Percentiles rank a stretch among this genome's conserved stretches.
phyloP scores from a whole-genome alignment of 2,888 invertebrate species.

The Melanostoma mellinum region DNA sequence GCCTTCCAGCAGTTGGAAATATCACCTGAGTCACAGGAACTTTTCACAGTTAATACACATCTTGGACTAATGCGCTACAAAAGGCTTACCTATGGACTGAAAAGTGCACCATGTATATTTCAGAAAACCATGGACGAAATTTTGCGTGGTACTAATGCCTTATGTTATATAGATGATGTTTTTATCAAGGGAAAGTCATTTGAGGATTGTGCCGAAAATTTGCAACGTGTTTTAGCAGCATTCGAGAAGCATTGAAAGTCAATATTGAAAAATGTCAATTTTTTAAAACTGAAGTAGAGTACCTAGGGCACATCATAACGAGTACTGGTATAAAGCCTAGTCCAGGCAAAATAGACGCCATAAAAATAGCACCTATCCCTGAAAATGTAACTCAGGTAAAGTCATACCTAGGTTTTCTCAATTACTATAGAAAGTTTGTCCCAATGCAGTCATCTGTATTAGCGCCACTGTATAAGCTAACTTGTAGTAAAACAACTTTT shows the following conservation, averaged over 20 bases:
- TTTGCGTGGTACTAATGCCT: neutral
- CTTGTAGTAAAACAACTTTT: conserved; percentile 21
- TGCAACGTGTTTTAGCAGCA: neutral
- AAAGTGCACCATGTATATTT: conserved; percentile 16
- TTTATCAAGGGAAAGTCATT: conserved; percentile 20
- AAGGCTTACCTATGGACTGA: conserved; percentile 19
- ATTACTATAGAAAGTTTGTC: conserved; percentile 45
- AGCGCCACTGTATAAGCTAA: conserved; percentile 30
- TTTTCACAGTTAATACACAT: conserved; percentile 40
- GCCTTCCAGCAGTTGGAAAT: conserved; percentile 38
- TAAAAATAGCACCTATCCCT: conserved; percentile 28
- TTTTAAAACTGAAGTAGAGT: conserved; percentile 25
- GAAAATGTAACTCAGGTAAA: conserved; percentile 31
- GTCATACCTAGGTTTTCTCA: conserved; percentile 35
- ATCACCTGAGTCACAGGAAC: conserved; percentile 28
- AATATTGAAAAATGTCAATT: conserved; percentile 27
- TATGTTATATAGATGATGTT: conserved; percentile 52
- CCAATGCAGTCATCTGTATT: conserved; percentile 31
- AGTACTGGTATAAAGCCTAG: conserved; percentile 32
- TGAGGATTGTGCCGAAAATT: conserved; percentile 7
- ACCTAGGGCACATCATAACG: conserved; percentile 34
- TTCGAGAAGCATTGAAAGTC: conserved; percentile 30
- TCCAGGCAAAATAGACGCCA: conserved; percentile 27
- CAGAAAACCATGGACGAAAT: conserved; percentile 47
- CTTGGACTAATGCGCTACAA: conserved; percentile 32